phyloP scores from a whole-genome alignment of 2,113 vertebrate species.

The Engystomops pustulosus region DNA sequence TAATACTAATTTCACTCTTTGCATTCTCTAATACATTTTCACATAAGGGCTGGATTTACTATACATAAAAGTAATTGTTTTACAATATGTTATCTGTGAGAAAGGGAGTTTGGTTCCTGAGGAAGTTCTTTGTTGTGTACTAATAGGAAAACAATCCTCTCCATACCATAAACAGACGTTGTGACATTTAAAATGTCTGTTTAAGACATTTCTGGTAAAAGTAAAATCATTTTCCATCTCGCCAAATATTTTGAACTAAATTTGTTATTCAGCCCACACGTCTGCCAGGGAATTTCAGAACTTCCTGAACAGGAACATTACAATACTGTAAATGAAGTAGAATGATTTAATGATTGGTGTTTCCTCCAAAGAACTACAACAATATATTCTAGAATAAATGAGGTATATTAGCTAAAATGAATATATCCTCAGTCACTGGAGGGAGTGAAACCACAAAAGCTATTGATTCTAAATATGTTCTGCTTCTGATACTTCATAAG shows the following conservation, averaged over 20 bases:
- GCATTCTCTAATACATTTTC: too few relatives aligned
- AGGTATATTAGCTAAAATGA: conserved; percentile 3
- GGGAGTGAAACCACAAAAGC: background rate
- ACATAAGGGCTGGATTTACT: too few relatives aligned
- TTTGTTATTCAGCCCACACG: background rate
- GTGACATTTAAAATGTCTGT: background rate
- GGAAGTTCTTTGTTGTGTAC: background rate
- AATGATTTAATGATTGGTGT: background rate
- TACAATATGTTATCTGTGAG: background rate
- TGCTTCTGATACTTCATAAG: conserved; percentile 2
- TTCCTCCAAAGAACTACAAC: conserved; percentile 17
- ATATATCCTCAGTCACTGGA: background rate
- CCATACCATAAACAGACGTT: background rate
- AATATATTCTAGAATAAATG: conserved; percentile 11
- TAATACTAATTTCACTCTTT: too few relatives aligned
- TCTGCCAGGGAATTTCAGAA: background rate
- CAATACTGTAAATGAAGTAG: background rate
- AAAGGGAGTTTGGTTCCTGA: background rate
- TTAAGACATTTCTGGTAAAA: background rate
- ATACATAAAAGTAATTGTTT: background rate
- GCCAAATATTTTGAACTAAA: background rate
- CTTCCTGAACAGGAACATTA: conserved; percentile 5
- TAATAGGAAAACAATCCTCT: background rate
- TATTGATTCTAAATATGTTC: background rate
- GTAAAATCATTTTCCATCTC: background rate